phyloP scores from a whole-genome alignment of 2,113 vertebrate species.

The Pantherophis guttatus region DNA sequence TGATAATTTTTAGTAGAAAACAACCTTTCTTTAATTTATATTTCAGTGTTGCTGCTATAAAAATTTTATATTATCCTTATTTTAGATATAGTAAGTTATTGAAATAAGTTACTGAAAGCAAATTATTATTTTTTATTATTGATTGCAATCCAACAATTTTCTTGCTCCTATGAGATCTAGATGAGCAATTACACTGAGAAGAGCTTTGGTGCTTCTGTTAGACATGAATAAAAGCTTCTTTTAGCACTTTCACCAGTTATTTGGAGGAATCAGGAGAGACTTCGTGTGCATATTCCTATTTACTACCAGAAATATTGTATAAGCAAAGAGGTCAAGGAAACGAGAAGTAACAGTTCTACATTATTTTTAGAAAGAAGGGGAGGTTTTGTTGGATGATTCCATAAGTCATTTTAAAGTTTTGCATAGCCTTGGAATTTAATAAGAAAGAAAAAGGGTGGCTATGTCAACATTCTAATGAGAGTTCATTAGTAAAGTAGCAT shows the following conservation, averaged over 20 bases:
- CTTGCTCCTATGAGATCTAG: neutral
- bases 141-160: neutral
- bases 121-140: neutral
- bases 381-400: neutral
- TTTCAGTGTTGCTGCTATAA: neutral
- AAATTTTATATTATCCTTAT: neutral
- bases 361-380: neutral
- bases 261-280: neutral
- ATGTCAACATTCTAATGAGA: constrained; percentile 9
- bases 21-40: neutral
- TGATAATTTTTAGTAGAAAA: neutral
- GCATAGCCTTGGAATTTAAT: neutral
- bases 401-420: neutral
- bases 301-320: neutral
- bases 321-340: neutral
- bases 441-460: neutral
- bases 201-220: neutral
- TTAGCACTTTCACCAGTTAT: neutral
- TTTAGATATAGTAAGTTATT: neutral
- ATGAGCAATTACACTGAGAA: neutral
- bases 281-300: neutral
- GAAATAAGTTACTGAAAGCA: neutral
- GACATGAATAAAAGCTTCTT: neutral
- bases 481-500: neutral
- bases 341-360: neutral